These are phyloP conservation scores for Tragelaphus scriptus DNA, from an alignment of 2,113 vertebrate species.

Conservation along the genomic window DNA sequence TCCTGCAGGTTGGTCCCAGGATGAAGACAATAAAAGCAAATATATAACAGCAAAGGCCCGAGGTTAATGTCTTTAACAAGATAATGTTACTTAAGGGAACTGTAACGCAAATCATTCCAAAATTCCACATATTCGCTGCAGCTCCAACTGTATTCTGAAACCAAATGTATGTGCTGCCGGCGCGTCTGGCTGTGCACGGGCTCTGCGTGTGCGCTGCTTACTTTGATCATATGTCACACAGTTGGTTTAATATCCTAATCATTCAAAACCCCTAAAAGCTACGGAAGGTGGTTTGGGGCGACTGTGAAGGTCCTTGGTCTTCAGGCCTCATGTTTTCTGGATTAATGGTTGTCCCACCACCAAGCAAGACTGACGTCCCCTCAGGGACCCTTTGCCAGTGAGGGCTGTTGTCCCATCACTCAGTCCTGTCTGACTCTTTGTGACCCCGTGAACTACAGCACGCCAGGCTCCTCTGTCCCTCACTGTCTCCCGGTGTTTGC, in stretches of 20 bases:
- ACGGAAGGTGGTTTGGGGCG: neutral
- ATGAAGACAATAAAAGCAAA: constrained; percentile 84
- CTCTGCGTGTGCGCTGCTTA: accelerated
- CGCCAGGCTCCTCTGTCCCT: neutral
- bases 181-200: neutral
- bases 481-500: neutral
- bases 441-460: neutral
- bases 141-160: constrained; percentile 71
- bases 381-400: accelerated
- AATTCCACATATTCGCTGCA: constrained; percentile 77
- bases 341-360: accelerated
- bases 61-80: constrained; percentile 87
- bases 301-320: neutral
- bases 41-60: constrained; percentile 80
- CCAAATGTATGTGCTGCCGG: constrained; percentile 63
- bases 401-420: neutral
- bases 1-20: constrained; percentile 81
- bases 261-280: neutral
- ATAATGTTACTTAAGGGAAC: constrained; percentile 84
- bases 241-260: constrained; percentile 15
- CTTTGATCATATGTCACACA: neutral
- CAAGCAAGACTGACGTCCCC: accelerated
- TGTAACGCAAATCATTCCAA: constrained; percentile 81
- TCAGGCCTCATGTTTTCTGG: accelerated
- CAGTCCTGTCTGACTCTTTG: neutral